These are phyloP conservation scores for Kobus ellipsiprymnus DNA, from an alignment of 2,113 vertebrate species.

Conservation along the genomic window DNA sequence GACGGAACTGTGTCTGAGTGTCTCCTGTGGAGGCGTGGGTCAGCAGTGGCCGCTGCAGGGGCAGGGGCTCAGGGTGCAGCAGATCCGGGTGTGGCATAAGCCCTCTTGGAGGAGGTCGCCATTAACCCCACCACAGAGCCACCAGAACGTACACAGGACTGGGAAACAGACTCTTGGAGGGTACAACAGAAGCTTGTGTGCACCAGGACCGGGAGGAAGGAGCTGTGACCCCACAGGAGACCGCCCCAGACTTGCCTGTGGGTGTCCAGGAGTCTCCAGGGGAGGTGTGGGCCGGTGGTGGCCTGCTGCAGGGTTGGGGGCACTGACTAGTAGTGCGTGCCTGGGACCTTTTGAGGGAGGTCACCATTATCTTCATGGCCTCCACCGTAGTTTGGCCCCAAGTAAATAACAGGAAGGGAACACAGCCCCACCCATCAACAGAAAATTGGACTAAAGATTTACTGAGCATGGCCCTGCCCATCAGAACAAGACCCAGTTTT, in stretches of 20 bases:
- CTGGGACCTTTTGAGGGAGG: not conserved
- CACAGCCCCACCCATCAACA: not conserved
- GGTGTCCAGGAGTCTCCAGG: not conserved
- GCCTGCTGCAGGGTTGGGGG: not conserved
- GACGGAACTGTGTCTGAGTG: not conserved
- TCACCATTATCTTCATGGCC: not conserved
- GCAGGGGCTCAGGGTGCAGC: not conserved
- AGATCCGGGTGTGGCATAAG: not conserved
- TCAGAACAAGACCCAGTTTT: not conserved
- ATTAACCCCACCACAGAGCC: not conserved
- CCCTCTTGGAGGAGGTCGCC: not conserved
- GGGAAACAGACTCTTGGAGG: not conserved
- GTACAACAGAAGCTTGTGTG: not conserved
- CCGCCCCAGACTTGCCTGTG: accelerated
- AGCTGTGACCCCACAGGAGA: not conserved
- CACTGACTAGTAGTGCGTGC: accelerated
- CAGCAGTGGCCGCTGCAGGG: not conserved
- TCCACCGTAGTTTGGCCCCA: not conserved
- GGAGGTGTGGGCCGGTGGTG: not conserved
- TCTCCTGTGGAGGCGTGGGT: not conserved
- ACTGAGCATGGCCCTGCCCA: not conserved
- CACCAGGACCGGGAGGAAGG: not conserved
- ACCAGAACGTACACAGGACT: not conserved
- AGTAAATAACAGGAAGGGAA: not conserved
- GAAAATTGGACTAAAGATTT: not conserved